phyloP scores from a whole-genome alignment of 2,113 vertebrate species.

The Loxodonta africana region DNA sequence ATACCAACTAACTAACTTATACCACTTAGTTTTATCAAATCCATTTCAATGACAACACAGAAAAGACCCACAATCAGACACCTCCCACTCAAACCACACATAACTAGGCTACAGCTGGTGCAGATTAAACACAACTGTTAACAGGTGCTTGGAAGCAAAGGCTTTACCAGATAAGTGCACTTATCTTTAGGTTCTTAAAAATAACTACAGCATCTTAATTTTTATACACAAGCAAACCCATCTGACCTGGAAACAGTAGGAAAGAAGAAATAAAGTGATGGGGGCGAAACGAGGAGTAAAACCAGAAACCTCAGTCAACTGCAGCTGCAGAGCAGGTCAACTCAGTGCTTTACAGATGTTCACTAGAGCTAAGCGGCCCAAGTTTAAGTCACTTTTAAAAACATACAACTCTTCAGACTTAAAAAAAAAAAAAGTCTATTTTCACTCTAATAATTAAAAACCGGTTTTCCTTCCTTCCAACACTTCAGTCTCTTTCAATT shows the following conservation, averaged over 20 bases:
- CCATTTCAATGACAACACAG: not conserved
- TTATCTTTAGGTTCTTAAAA: constrained; percentile 69
- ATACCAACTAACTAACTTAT: not conserved
- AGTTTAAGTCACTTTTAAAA: constrained; percentile 74
- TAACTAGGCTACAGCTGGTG: constrained; percentile 68
- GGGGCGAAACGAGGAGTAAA: not conserved
- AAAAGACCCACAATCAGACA: not conserved
- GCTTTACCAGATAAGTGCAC: constrained; percentile 50
- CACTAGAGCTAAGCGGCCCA: constrained; percentile 66
- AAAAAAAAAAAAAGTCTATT: constrained; percentile 43
- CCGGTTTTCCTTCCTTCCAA: constrained; percentile 45
- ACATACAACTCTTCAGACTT: constrained; percentile 61
- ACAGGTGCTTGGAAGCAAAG: constrained; percentile 58
- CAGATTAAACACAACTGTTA: constrained; percentile 57
- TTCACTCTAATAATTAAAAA: constrained; percentile 71
- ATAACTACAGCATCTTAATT: constrained; percentile 63
- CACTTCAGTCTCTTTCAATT: constrained; percentile 38
- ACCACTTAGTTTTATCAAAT: constrained; percentile 50
- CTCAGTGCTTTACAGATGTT: constrained; percentile 83
- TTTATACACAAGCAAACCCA: constrained; percentile 23
- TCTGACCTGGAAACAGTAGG: constrained; percentile 38
- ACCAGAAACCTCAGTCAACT: constrained; percentile 27
- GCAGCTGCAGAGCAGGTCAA: constrained; percentile 82
- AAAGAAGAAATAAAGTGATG: constrained; percentile 73
- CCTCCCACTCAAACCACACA: not conserved